Base-by-base conservation (phyloP, 2,888 invertebrate genomes). In the Cotesia congregata region DNA sequence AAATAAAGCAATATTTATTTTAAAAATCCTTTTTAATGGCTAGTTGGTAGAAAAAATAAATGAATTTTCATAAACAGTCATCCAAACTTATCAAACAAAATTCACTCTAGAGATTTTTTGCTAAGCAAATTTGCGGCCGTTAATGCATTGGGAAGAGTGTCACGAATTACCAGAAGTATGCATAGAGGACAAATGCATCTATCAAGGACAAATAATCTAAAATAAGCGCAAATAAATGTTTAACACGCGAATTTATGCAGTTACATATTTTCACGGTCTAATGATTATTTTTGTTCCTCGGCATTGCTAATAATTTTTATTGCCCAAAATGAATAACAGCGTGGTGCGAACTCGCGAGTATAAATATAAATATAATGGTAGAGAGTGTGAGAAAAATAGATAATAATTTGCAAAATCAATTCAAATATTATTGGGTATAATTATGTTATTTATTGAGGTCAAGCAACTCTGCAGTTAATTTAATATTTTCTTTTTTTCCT, bases 71-170 rank as follows among this genome's bases (percentile, higher is more conserved):
- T 12, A 30, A 30, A 30, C 30, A 68, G 50, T 17, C 68, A 6
- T 17, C 12, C 15, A 15, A 68, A 12, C 15, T 30, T 30, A 30
- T 30, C 30, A 30, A 30, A 30, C 30, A 30, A 39, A n/a, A 39
- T 68, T 68, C 6, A 7, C 6, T 41, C 39, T 50, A n/a, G 67
- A 39, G n/a, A 39, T 39, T 67, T 38, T 62, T 62, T 62, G 15
- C 62, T 15, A 62, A 62, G 62, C 6, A 62, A 62, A 62, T 62
- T 62, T 62, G 20, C 62, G 3, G 17, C 20, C 1, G 6, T 62
- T 17, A n/a, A 9, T n/a, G 9, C 60, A 60, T n/a, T 60, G 30
- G 30, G 30, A 50, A 50, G 50, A 50, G 15, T 62, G 20, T 62
- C 62, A 62, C 20, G 62, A 60, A 30, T 30, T 30, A 4, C 30